These are phyloP conservation scores for Ophonus ardosiacus DNA, from an alignment of 2,888 invertebrate species.

Conservation along the genomic window DNA sequence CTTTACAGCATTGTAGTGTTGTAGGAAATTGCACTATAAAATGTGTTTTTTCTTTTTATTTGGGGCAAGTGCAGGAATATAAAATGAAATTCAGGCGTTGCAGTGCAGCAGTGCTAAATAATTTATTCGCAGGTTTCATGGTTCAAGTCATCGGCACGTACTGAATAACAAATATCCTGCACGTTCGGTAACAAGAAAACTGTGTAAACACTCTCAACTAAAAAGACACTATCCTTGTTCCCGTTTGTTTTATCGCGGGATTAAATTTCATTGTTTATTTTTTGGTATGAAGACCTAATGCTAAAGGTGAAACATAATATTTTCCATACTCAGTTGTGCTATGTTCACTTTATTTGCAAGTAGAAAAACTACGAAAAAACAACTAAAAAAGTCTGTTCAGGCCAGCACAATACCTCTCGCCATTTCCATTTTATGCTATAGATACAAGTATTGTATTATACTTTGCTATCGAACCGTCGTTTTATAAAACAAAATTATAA, in stretches of 20 bases:
- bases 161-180: conserved; percentile 34
- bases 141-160: conserved; percentile 44
- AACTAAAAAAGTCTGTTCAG: too few relatives aligned
- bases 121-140: conserved; percentile 45
- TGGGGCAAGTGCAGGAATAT: conserved; percentile 23
- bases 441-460: too few relatives aligned
- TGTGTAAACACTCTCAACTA: background rate
- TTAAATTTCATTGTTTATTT: background rate
- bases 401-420: too few relatives aligned
- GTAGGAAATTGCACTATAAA: conserved; percentile 15
- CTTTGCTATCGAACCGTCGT: too few relatives aligned
- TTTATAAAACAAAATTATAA: too few relatives aligned
- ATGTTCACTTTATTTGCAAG: too few relatives aligned
- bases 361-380: too few relatives aligned
- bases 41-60: conserved; percentile 13
- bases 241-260: background rate
- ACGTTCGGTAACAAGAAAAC: conserved; percentile 17
- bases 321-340: background rate
- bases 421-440: too few relatives aligned
- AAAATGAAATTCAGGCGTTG: conserved; percentile 27
- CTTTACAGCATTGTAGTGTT: background rate
- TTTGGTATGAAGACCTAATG: background rate
- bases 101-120: conserved; percentile 11
- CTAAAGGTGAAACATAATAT: background rate
- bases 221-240: background rate